Evolutionary conservation across 2,888 invertebrate genomes (phyloP), one percentile per base, ranked within the genome.

Genomic region (Callimorpha dominula): DNA sequence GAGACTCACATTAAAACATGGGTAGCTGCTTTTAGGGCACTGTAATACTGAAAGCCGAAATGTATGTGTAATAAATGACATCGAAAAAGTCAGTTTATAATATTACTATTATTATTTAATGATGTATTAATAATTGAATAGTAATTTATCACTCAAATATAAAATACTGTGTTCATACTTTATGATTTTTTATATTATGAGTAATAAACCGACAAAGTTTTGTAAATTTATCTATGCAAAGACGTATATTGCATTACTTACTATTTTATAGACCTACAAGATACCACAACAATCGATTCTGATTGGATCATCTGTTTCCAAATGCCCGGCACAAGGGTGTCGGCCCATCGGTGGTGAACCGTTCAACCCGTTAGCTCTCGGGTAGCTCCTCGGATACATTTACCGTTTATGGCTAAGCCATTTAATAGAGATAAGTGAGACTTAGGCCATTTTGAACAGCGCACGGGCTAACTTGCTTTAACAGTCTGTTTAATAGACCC

Each of bases 251-350:
- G 11, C 11, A 1, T 57, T 43, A 15, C 12, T n/a, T 31, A 31
- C 31, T 9, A 49, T 5, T 20, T 43, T 15, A n/a, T 65, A 4
- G 50, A 31, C 6, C 20, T 57, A 68, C 15, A 52, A 40, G n/a
- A 40, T 57, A 62, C 68, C 40, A n/a, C 68, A 64, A 68, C 72
- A 54, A 68, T 72, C 54, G 68, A 68, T 72, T 72, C 64, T 72
- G 68, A 68, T 72, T 71, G 67, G 63, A 71, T 71, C 54, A 54
- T 68, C 67, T 72, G 65, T 62, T 62, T 52, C 40, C 42, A 72
- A 71, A 68, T 72, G 31, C 40, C 49, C 54, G 64, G 63, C 63
- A 54, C 66, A 42, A 20, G 72, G 63, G 64, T 43, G 20, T 71
- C 62, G 50, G 20, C 52, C 68, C 72, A 64, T 72, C 31, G 46